Evolutionary conservation across 2,113 vertebrate species (phyloP).

Genomic region (Cairina moschata): DNA sequence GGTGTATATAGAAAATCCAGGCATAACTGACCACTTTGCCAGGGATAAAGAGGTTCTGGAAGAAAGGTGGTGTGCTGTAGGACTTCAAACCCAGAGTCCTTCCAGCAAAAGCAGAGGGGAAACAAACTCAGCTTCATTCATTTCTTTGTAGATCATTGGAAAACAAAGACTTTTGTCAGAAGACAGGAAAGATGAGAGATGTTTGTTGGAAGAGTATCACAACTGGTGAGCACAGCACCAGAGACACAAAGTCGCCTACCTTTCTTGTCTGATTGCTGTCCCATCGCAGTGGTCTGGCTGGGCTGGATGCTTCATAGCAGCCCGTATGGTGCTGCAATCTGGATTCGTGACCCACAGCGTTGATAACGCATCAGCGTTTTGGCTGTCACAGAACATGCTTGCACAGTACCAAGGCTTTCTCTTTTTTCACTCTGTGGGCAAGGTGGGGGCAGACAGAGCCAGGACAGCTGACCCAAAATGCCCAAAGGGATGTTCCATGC

Average conservation of each 20-base stretch:
- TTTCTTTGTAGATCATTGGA: neutral
- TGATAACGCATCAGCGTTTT: rapidly evolving
- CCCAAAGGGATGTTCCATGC: neutral
- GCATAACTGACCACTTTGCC: rapidly evolving
- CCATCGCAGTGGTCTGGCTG: neutral
- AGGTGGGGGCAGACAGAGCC: rapidly evolving
- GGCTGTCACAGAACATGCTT: neutral
- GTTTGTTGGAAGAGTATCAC: neutral
- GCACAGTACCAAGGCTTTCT: rapidly evolving
- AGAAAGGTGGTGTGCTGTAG: neutral
- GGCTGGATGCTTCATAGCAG: neutral
- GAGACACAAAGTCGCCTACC: neutral
- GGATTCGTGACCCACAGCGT: neutral
- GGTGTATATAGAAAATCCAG: neutral
- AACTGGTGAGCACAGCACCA: neutral
- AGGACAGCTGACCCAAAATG: neutral
- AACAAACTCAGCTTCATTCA: neutral
- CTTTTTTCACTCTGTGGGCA: neutral
- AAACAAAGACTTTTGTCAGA: neutral
- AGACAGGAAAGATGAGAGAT: neutral
- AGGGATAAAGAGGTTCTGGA: neutral
- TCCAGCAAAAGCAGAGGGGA: rapidly evolving
- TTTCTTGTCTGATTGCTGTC: neutral
- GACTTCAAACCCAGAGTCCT: neutral
- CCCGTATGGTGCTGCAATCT: rapidly evolving